Base-by-base conservation (phyloP, 1,140 invertebrate species). In the Prorops nasuta region DNA sequence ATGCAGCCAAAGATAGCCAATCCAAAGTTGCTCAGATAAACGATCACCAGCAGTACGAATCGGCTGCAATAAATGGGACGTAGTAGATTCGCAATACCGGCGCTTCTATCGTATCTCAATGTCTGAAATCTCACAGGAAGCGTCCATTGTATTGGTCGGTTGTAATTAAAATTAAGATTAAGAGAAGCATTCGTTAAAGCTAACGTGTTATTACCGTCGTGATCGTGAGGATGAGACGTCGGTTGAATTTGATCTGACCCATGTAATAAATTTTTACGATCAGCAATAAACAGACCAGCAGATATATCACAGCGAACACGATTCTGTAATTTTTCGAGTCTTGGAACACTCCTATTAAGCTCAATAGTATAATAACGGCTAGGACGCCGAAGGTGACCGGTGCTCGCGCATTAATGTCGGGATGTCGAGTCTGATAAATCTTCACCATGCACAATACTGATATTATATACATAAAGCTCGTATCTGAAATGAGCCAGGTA, bases 401-500 rank as follows among this genome's bases (percentile, higher is more conserved):
- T 10, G 92, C 91, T 44, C 86, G 83, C 17, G 91, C 90, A 71
- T 91, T 93, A 59, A 96, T 92, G 65, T 96, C 92, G 1, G 92
- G 91, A 77, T 96, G 93, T 10, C 93, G 79, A 3, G 84, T 87
- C 74, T 96, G 92, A 74, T 94, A 96, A 51, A 96, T 87, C 77
- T 93, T 93, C 31, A 95, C 80, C 85, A 95, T 94, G 58, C 85
- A 89, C 2, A 96, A 68, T 28, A 91, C 86, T 3, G 90, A 84
- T 59, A 93, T 94, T 16, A 94, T 85, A 67, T 95, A 95, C 93
- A 95, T 95, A 63, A 94, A 94, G 58, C 91, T 90, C 1, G 92
- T 91, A 74, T 95, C 92, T 93, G 75, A 41, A 82, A 81, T n/a
- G 50, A 45, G 51, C 36, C 37, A 6, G 24, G 10, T 10, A 54